Percentiles rank a stretch among this genome's conserved stretches.
Conservation (phyloP, 2,113 vertebrate genomes). For the Callocephalon fimbriatum region DNA sequence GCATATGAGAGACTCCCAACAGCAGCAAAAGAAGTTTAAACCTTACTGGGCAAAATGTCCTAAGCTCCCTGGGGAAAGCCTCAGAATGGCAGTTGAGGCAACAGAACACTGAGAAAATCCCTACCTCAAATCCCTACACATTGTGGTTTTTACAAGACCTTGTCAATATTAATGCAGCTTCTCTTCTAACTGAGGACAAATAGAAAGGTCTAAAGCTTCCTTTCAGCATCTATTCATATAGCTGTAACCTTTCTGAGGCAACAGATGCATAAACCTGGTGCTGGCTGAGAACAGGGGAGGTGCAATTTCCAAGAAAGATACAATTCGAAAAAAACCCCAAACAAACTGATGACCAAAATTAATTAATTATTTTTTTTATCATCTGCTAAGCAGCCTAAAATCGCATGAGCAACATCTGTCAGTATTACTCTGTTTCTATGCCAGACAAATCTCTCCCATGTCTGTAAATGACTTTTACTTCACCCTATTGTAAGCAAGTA, state of each 20-base stretch:
- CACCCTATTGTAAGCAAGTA: background rate
- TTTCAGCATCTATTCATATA: background rate
- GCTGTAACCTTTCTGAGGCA: background rate
- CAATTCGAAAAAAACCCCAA: fast-evolving
- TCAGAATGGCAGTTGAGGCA: background rate
- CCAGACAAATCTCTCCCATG: background rate
- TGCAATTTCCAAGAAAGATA: background rate
- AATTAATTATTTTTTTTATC: background rate
- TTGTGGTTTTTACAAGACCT: background rate
- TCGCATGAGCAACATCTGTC: background rate
- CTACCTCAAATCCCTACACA: background rate
- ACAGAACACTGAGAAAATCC: background rate
- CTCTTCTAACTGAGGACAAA: background rate
- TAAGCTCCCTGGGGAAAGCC: background rate
- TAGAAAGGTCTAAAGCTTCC: background rate
- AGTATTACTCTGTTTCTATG: background rate
- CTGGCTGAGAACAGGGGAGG: background rate
- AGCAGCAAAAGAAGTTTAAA: background rate
- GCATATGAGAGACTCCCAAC: background rate
- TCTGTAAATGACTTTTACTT: background rate
- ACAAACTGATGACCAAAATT: background rate
- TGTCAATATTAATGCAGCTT: background rate
- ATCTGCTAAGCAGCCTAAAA: background rate
- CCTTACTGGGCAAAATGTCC: background rate
- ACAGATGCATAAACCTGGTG: background rate